phyloP scores from a whole-genome alignment of 2,797 vertebrate genomes.

The Xiphophorus birchmanni region DNA sequence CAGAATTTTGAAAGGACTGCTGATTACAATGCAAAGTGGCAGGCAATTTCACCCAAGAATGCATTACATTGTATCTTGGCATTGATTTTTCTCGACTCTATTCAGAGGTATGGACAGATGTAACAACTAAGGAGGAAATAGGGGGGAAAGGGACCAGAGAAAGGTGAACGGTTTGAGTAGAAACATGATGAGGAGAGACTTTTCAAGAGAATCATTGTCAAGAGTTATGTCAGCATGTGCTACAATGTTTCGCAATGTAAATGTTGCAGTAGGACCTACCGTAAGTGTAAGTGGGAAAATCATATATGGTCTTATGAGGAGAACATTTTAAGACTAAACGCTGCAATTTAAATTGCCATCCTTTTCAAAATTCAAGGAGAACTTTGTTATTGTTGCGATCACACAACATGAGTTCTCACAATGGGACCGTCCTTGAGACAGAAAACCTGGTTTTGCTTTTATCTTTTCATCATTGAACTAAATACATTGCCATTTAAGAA shows the following conservation, averaged over 20 bases:
- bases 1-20: conserved; percentile 17
- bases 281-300: background rate
- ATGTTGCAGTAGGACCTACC: background rate
- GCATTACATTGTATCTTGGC: conserved; percentile 15
- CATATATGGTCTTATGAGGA: background rate
- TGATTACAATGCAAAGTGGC: conserved; percentile 35
- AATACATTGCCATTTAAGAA: background rate
- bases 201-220: background rate
- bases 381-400: background rate
- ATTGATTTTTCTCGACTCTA: conserved; percentile 26
- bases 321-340: background rate
- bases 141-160: background rate
- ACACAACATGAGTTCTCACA: background rate
- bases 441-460: background rate
- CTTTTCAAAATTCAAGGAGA: background rate
- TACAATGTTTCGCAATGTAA: background rate
- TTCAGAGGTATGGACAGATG: background rate
- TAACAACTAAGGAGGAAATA: background rate
- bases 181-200: background rate
- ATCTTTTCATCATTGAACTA: background rate
- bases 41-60: conserved; percentile 36
- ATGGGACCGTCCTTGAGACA: background rate
- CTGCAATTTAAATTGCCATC: background rate
- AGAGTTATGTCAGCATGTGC: background rate
- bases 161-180: background rate